Evolutionary conservation across 2,888 invertebrate species (phyloP).

Genomic region (Patella caerulea): DNA sequence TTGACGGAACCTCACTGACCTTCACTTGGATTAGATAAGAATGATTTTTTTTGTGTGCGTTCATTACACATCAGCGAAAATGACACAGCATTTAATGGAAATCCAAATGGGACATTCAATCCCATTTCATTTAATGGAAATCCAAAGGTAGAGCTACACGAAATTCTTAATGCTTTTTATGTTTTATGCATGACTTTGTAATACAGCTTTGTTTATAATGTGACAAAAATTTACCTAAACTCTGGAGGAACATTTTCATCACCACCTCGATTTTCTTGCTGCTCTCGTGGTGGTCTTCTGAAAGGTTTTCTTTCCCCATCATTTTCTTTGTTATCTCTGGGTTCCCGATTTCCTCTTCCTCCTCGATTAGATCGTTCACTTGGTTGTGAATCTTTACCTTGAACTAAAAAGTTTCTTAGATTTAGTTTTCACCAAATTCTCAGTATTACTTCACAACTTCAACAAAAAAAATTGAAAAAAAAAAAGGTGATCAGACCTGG

Average conservation of each 20-base stretch:
- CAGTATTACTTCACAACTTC: no score
- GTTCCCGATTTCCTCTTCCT: constrained; percentile 24
- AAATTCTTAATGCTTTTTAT: background rate
- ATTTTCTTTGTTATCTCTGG: constrained; percentile 32
- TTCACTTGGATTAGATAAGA: no score
- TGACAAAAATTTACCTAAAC: constrained; percentile 29
- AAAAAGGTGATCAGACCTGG: no score
- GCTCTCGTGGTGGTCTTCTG: constrained; percentile 36
- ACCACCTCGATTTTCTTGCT: constrained; percentile 29
- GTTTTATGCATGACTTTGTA: no score
- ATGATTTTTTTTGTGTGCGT: no score
- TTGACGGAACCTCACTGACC: no score
- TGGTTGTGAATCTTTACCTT: background rate
- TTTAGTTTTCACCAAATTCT: no score
- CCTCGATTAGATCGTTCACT: constrained; percentile 16
- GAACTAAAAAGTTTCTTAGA: background rate
- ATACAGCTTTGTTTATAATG: background rate
- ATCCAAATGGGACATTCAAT: no score
- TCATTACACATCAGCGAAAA: no score
- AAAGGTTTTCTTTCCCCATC: constrained; percentile 50
- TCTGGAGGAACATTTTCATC: constrained; percentile 51
- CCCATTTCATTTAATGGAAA: background rate
- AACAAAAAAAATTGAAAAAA: no score
- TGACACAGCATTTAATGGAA: no score
- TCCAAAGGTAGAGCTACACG: background rate